Base-by-base conservation (phyloP, 35 echinoderm and acorn worm species). In the Strongylocentrotus purpuratus region DNA sequence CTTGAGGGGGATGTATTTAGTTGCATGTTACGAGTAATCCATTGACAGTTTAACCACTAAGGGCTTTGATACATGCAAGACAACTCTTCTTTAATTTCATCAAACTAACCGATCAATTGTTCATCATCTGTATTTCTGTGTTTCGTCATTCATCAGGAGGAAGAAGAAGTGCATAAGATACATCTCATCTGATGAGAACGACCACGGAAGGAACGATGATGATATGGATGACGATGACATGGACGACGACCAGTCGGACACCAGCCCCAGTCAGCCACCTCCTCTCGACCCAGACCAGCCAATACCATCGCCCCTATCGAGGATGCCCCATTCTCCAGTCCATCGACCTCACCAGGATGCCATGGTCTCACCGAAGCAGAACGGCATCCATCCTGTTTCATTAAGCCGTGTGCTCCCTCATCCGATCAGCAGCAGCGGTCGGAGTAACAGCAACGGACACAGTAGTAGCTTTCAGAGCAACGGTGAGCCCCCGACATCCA, bases 141-240 rank as follows among this genome's bases (percentile, higher is more conserved):
- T 87, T 87, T 45, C 41, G 9, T 61, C 48, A 55, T 88, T 6
- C 12, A 13, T 4, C 92, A 99, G 98, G 97, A 99, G 98, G 95
- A 99, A 99, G 98, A 99, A 99, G 88, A 99, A 98, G 94, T 99
- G 98, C 88, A 99, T 99, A 61, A 95, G 98, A 52, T 99, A 97
- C 91, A 96, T 99, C 15, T 95, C 94, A 92, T 94, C 96, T 52
- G 97, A 98, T 90, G 98, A 99, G 59, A 98, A 98, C 61, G 97
- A 94, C 48, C 93, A 70, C 18, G 60, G 86, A 41, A 95, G 96
- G 70, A 94, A 97, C n/a, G 98, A 99, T 33, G 97, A 97, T 32
- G 96, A 97, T 88, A 92, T 95, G 85, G 92, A 86, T 32, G 94
- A 96, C 70, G 97, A 96, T 93, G 88, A 94, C 46, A 95, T 95